Evolutionary conservation across 2,888 invertebrate genomes (phyloP).

Genomic region (Drosophila silvestris): DNA sequence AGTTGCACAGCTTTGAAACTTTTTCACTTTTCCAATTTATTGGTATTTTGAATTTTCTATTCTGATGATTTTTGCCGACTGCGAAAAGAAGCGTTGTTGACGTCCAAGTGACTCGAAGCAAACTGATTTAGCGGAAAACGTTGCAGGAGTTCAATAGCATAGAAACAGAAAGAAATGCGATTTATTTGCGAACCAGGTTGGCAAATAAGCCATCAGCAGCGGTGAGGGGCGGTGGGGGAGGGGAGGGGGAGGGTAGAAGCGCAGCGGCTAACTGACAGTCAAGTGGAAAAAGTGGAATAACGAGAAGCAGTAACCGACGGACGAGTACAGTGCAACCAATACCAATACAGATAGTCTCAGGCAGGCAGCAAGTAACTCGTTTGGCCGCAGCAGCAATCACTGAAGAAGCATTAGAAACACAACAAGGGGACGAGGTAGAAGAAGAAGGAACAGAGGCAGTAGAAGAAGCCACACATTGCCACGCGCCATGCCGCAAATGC

Average conservation of each 20-base stretch:
- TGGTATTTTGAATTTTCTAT: constrained; percentile 9
- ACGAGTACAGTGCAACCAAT: constrained; percentile 25
- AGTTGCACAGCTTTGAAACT: constrained; percentile 12
- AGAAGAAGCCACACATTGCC: constrained; percentile 76
- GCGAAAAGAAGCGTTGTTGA: constrained; percentile 38
- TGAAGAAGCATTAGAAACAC: constrained; percentile 69
- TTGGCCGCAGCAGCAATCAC: constrained; percentile 49
- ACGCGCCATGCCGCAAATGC: constrained; percentile 40
- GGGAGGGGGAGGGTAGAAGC: neutral
- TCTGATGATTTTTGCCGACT: constrained; percentile 1
- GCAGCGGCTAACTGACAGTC: constrained; percentile 51
- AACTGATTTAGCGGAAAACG: constrained; percentile 83
- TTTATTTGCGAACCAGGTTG: constrained; percentile 84
- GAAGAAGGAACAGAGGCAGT: neutral
- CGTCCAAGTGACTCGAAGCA: constrained; percentile 70
- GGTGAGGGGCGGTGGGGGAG: neutral
- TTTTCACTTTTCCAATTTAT: constrained; percentile 7
- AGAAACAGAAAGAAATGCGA: constrained; percentile 81
- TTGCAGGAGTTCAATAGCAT: constrained; percentile 84
- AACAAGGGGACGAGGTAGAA: constrained; percentile 3
- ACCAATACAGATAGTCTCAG: neutral
- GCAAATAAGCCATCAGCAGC: constrained; percentile 69
- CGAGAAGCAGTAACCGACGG: constrained; percentile 67
- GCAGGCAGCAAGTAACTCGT: constrained; percentile 67
- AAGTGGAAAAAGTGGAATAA: constrained; percentile 80